Evolutionary conservation across 2,113 vertebrate genomes (phyloP), one percentile per base, ranked within the genome.

Genomic region (Numida meleagris): DNA sequence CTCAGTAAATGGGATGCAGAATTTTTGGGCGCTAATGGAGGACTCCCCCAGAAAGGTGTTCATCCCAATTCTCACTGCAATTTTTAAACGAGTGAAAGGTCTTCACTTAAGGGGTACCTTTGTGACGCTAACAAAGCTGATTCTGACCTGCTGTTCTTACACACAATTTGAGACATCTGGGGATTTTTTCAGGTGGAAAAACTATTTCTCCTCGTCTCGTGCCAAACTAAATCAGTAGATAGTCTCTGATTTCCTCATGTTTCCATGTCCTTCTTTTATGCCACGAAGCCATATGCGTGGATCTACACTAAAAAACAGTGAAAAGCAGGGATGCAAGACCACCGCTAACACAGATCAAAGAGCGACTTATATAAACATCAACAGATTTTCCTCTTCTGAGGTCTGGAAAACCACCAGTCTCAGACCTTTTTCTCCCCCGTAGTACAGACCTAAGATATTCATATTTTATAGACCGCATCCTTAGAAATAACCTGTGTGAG

Each of bases 31-130:
- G 1, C 48, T 76, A n/a, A 10, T 4, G 7, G 11, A 55, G 13
- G 5, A 9, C 20, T 4, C 42, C 59, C 18, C 57, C 48, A 58
- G 57, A 58, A 71, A 0, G 5, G 36, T 1, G 0, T 38, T n/a
- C 24, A 46, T 36, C 43, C 7, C 27, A 46, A 21, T 5, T 20
- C 29, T 33, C 45, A 29, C 7, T 38, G 17, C 38, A 53, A 7
- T 13, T 24, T 24, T 25, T 33, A n/a, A 63, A 9, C 0, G 1
- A 72, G 23, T 8, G 6, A 33, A 36, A 45, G 29, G 34, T 40
- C 16, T 24, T 36, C 40, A 14, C 58, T 59, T 40, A 38, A 58
- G 40, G 27, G 36, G 7, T 5, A 63, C 24, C 43, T 71, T 45
- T 33, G 31, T 19, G 18, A 53, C 4, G 42, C 3, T 27, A 1